Base-by-base conservation (phyloP, 2,113 vertebrate genomes). In the Cisticola juncidis region DNA sequence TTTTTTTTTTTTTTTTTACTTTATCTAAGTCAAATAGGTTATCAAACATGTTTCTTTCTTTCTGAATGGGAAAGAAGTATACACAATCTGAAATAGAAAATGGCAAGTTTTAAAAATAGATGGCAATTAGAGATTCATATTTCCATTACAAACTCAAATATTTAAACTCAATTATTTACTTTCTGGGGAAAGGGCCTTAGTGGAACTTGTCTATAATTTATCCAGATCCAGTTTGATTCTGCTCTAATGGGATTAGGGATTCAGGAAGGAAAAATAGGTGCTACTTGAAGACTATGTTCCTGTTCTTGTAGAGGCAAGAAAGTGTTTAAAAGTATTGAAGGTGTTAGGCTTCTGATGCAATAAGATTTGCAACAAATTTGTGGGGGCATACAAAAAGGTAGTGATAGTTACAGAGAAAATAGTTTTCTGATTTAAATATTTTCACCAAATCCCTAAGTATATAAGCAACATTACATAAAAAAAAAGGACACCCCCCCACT, bases 351-450 rank as follows among this genome's bases (percentile, higher is more conserved):
- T 74, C 47, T 62, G 17, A 28, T 45, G 6, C 7, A 74, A 22
- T 11, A 74, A 35, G 19, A 31, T 45, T 58, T 36, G 13, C 17
- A 76, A 53, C 7, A 48, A 11, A 44, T 71, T 62, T 90, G 5
- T 9, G 5, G 0, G 1, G 3, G 3, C 5, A 35, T 38, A 6
- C 2, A n/a, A 62, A 81, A 90, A 71, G 17, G 2, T 42, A 54
- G 17, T 29, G 15, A 62, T 40, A 78, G 10, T 38, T 72, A 33
- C 0, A 4, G 15, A 66, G 31, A 66, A 91, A 81, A 72, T 35
- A 47, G 9, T 61, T 65, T 60, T 65, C 8, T 65, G 6, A 1
- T 76, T 79, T 47, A 61, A 62, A 61, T 2, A 45, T 26, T 65
- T 86, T 71, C 3, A 36, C 61, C 45, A 71, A 65, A 78, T 35